Percentiles rank a stretch among this genome's conserved stretches.
These are phyloP conservation scores for Aelia acuminata DNA, from an alignment of 2,888 invertebrate species.

Conservation along the genomic window DNA sequence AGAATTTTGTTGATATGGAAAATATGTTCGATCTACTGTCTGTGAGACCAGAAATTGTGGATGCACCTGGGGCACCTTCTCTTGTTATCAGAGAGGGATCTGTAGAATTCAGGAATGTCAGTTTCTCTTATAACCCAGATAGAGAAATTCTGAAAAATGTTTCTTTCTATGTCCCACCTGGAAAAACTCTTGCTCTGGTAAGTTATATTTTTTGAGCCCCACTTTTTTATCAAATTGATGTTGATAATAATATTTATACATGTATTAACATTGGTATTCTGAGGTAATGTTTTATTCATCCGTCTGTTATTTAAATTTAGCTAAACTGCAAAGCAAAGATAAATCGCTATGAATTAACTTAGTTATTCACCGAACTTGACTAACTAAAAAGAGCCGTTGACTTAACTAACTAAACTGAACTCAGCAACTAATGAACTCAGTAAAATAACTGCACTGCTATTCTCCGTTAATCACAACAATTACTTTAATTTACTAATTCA, in stretches of 20 bases:
- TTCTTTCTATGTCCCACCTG: slow-evolving; percentile 84
- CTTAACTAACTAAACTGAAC: no score
- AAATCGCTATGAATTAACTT: no score
- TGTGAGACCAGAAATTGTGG: slow-evolving; percentile 88
- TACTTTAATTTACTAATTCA: no score
- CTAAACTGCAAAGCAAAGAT: no score
- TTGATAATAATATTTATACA: background rate
- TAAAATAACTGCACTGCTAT: no score
- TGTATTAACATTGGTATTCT: no score
- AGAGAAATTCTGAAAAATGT: slow-evolving; percentile 82
- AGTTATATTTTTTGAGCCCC: slow-evolving; percentile 67
- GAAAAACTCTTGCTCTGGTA: slow-evolving; percentile 87
- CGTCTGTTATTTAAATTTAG: no score
- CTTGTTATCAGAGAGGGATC: slow-evolving; percentile 79
- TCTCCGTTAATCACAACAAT: no score
- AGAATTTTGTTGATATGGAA: slow-evolving; percentile 99
- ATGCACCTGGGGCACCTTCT: slow-evolving; percentile 84
- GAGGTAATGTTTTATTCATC: no score
- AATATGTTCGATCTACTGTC: slow-evolving; percentile 97
- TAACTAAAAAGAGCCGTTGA: no score
- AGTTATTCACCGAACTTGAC: no score
- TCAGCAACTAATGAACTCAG: no score
- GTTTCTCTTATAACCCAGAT: slow-evolving; percentile 89
- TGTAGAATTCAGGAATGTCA: slow-evolving; percentile 91
- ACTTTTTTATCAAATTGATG: background rate